Base-by-base conservation (phyloP, 2,888 invertebrate species). In the Incurvaria masculella region DNA sequence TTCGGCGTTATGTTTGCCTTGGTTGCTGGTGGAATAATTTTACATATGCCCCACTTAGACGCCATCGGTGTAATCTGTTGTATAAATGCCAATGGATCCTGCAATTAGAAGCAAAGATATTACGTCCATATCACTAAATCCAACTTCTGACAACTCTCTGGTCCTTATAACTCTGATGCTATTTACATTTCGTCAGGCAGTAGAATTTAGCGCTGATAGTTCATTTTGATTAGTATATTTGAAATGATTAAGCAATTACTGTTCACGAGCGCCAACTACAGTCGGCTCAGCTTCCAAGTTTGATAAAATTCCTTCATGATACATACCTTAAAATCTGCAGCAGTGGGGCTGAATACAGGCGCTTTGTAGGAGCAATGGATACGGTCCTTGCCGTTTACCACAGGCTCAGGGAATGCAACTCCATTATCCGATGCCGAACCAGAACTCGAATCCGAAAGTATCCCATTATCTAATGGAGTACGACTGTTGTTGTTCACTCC, bases 71-170 rank as follows among this genome's bases (percentile, higher is more conserved):
- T 81, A 26, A 95, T 91, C 51, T 87, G 84, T 51, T 91, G 89
- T 49, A 94, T 90, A 59, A 90, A 96, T 51, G 86, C 84, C 4
- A 95, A 69, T 0, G 95, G 95, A 75, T 96, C 94, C 64, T 86
- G 79, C 8, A 51, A 55, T 20, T 20, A 42, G 11, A 44, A 42
- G 26, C 49, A 54, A 40, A 23, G 49, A 45, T 39, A 17, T 33
- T 23, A 17, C 2, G 2, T n/a, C 3, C 17, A 26, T 14, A 21
- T 21, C 21, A 41, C 17, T n/a, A 41, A 27, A 45, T 33, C 8
- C 10, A 23, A 40, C 16, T 40, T 14, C 14, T 40, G 6, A 14
- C 6, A n/a, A 40, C 6, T 10, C 8, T n/a, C 6, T 11, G 8
- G 10, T 33, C 21, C 17, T 27, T 45, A 46, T 45, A 19, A 10